Evolutionary conservation across 2,888 invertebrate genomes (phyloP).

Genomic region (Agonopterix alstromeriana): DNA sequence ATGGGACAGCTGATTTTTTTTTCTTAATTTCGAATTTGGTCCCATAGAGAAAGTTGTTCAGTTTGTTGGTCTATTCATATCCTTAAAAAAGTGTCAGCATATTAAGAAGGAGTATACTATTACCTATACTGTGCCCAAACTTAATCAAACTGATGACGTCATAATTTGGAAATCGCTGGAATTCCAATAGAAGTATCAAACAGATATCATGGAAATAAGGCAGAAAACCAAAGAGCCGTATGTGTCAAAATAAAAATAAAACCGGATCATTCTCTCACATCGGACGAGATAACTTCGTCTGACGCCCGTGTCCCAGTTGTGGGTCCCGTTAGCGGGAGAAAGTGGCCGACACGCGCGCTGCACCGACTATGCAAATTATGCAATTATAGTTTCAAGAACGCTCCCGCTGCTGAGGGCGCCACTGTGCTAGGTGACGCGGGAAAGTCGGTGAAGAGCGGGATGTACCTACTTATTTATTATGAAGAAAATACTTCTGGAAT

Average conservation of each 20-base stretch:
- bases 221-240: no score
- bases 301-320: constrained; percentile 40
- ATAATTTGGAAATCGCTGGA: no score
- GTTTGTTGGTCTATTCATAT: no score
- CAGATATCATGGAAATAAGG: no score
- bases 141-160: no score
- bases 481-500: background rate
- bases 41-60: no score
- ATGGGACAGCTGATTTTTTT: no score
- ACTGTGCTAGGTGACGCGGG: constrained; percentile 6
- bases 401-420: constrained; percentile 14
- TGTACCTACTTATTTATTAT: background rate
- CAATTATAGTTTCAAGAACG: constrained; percentile 41
- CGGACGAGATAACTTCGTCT: background rate
- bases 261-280: background rate
- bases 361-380: constrained; percentile 70
- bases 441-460: constrained; percentile 8
- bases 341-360: constrained; percentile 47
- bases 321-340: constrained; percentile 66
- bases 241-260: background rate
- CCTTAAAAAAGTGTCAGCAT: no score
- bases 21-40: no score
- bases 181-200: no score
- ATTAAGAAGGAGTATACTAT: no score
- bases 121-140: no score